A percentile compares a stretch with the other conserved stretches of the same genome.
phyloP scores from a whole-genome alignment of 2,888 invertebrate species.

The Andrena chrysosceles region DNA sequence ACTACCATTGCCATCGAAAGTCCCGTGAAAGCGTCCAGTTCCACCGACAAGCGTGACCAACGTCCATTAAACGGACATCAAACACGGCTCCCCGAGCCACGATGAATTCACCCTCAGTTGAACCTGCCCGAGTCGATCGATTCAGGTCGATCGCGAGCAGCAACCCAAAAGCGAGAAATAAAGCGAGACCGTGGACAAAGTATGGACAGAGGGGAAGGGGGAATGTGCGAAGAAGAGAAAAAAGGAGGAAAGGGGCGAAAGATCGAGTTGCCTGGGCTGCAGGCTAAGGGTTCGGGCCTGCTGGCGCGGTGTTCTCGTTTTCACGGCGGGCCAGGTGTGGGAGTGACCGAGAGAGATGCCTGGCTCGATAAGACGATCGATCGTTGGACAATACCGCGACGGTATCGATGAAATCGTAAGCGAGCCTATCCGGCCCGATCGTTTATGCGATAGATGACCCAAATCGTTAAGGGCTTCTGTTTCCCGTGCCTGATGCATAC shows the following conservation, averaged over 20 bases:
- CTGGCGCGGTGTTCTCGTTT: slow-evolving; percentile 58
- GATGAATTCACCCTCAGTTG: slow-evolving; percentile 35
- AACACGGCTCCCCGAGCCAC: not conserved
- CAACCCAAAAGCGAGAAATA: not conserved
- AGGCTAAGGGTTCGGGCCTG: slow-evolving; percentile 16
- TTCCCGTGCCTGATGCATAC: slow-evolving; percentile 39
- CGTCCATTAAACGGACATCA: slow-evolving; percentile 8
- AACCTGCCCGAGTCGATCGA: slow-evolving; percentile 27
- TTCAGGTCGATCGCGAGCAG: slow-evolving; percentile 11
- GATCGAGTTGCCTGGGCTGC: slow-evolving; percentile 16
- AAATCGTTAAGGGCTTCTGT: slow-evolving; percentile 78
- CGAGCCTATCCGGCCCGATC: slow-evolving; percentile 58
- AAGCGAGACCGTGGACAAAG: not conserved
- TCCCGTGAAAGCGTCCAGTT: not conserved
- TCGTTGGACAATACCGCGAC: slow-evolving; percentile 74
- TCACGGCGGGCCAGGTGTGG: slow-evolving; percentile 74
- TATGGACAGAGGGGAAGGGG: not conserved
- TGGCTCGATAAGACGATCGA: slow-evolving; percentile 72
- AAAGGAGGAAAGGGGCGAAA: not conserved
- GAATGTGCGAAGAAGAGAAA: not conserved
- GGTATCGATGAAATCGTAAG: slow-evolving; percentile 73
- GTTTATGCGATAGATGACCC: slow-evolving; percentile 74
- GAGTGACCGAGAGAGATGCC: slow-evolving; percentile 74
- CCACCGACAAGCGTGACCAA: not conserved
- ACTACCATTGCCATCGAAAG: not conserved